These are phyloP conservation scores for Myripristis murdjan DNA, from an alignment of 2,797 vertebrate species.

Conservation along the genomic window DNA sequence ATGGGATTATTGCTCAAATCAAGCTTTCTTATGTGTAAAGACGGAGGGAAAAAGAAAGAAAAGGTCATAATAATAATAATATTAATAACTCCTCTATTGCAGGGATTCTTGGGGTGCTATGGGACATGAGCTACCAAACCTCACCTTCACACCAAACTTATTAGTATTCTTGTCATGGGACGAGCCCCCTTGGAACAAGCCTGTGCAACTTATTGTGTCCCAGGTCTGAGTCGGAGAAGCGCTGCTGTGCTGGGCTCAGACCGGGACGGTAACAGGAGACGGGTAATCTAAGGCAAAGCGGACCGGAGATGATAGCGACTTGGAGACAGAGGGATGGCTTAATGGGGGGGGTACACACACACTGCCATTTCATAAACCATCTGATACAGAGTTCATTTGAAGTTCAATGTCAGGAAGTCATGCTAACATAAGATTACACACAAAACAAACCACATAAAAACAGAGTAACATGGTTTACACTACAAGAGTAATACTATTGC, in stretches of 20 bases:
- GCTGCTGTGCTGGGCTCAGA: not conserved
- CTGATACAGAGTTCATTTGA: constrained; percentile 31
- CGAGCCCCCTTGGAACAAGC: not conserved
- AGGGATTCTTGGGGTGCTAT: not conserved
- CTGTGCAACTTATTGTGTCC: constrained; percentile 7
- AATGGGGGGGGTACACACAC: constrained; percentile 23
- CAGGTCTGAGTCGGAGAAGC: not conserved
- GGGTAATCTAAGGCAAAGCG: constrained; percentile 25
- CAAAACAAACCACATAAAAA: constrained; percentile 38
- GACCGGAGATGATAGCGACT: constrained; percentile 15
- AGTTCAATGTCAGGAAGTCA: constrained; percentile 52
- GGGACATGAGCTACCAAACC: not conserved
- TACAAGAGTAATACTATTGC: constrained; percentile 76
- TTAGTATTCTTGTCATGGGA: constrained; percentile 18
- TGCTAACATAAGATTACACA: constrained; percentile 50
- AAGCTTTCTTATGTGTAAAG: not conserved
- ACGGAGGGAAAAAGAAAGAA: not conserved
- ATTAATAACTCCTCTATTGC: not conserved
- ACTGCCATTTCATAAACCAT: constrained; percentile 31
- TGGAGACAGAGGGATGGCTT: not conserved
- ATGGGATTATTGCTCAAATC: not conserved
- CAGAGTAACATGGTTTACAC: constrained; percentile 56
- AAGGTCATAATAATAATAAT: not conserved
- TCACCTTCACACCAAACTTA: not conserved
- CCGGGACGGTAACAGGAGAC: constrained; percentile 21